Conservation (phyloP, 1,140 invertebrate species). For the Pogonomyrmex californicus region DNA sequence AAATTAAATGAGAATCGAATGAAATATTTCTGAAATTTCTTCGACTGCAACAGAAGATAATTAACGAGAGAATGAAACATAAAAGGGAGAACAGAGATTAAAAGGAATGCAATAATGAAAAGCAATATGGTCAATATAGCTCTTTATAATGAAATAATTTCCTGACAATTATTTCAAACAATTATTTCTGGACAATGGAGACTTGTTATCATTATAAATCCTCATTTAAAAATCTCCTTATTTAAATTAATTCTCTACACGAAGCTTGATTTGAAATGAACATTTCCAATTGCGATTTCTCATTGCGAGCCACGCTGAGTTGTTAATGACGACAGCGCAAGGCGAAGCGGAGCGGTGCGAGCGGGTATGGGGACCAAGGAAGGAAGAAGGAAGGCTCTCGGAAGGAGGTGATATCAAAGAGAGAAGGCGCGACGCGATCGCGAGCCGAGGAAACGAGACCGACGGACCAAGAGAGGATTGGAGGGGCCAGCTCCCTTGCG, state of each 20-base stretch:
- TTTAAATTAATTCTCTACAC: background rate
- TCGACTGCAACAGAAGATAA: too few species aligned
- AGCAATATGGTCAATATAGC: too few species aligned
- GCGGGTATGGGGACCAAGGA: background rate
- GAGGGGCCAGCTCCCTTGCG: slow-evolving; percentile 47
- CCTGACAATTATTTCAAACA: too few species aligned
- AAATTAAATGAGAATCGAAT: too few species aligned
- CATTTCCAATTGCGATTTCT: background rate
- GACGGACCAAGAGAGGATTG: slow-evolving; percentile 51
- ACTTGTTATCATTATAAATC: background rate
- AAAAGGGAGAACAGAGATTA: too few species aligned
- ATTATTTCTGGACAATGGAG: too few species aligned
- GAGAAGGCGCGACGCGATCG: slow-evolving; percentile 1
- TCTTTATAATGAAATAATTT: too few species aligned
- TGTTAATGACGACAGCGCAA: slow-evolving; percentile 20
- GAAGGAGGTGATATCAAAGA: background rate
- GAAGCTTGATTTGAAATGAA: background rate
- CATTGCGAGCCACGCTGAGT: background rate
- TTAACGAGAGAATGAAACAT: too few species aligned
- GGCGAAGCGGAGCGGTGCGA: background rate
- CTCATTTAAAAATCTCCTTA: background rate
- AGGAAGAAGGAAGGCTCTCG: slow-evolving; percentile 29
- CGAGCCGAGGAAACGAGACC: background rate
- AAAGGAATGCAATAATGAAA: too few species aligned
- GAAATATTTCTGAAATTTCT: too few species aligned